These are phyloP conservation scores for Chelonus insularis DNA, from an alignment of 1,140 invertebrate genomes.

Conservation along the genomic window DNA sequence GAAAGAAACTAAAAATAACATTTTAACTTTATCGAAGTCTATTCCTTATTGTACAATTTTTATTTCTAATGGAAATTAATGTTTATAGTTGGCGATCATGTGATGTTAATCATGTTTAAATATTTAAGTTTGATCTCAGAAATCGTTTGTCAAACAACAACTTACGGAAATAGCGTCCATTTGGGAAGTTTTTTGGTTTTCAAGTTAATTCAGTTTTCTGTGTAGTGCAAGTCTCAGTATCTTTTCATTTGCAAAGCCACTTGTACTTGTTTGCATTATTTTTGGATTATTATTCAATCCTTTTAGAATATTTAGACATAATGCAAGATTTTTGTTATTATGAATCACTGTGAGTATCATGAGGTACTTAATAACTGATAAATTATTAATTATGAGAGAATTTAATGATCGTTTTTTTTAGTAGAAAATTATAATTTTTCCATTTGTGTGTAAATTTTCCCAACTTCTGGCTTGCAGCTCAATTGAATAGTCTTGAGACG, in stretches of 20 bases:
- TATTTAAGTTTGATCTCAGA: conserved; percentile 97
- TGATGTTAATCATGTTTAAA: conserved; percentile 98
- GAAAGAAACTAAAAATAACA: conserved; percentile 77
- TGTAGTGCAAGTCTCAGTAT: conserved; percentile 87
- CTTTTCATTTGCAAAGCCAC: conserved; percentile 87
- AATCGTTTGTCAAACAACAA: conserved; percentile 95
- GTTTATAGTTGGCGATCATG: conserved; percentile 98
- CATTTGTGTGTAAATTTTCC: conserved; percentile 96
- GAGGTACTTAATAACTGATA: background rate
- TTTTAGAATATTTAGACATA: conserved; percentile 87
- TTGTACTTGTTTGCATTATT: conserved; percentile 86
- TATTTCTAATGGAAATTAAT: conserved; percentile 96
- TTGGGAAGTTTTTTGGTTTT: conserved; percentile 92
- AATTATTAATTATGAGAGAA: background rate
- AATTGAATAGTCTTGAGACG: conserved; percentile 90
- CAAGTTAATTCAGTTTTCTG: conserved; percentile 79
- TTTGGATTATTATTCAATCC: conserved; percentile 90
- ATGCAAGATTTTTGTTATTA: conserved; percentile 84
- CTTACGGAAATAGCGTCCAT: conserved; percentile 95
- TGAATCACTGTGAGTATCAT: conserved; percentile 71
- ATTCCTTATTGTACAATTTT: conserved; percentile 88
- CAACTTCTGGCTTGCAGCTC: conserved; percentile 99
- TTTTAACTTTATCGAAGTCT: conserved; percentile 90
- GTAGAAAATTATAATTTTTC: conserved; percentile 86
- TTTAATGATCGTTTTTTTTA: conserved; percentile 56